Evolutionary conservation across 2,797 vertebrate genomes (phyloP).

Genomic region (Chelmon rostratus): DNA sequence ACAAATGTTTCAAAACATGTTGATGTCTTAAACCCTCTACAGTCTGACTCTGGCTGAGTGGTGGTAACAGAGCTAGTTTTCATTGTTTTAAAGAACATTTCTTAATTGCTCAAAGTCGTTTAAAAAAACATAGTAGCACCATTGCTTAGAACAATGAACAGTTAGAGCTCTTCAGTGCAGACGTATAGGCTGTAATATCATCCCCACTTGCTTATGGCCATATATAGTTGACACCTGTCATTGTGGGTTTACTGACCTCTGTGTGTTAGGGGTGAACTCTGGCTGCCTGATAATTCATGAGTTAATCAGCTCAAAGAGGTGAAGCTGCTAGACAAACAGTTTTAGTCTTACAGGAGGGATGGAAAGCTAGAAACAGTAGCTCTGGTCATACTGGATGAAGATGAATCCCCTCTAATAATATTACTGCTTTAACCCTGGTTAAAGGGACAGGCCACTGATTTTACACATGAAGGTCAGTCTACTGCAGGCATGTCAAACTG

Average conservation of each 20-base stretch:
- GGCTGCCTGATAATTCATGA: constrained; percentile 32
- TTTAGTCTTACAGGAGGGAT: neutral
- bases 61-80: neutral
- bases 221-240: constrained; percentile 42
- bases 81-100: neutral
- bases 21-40: neutral
- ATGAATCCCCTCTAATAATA: constrained; percentile 24
- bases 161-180: neutral
- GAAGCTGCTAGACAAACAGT: constrained; percentile 43
- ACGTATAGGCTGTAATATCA: neutral
- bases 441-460: neutral
- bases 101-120: neutral
- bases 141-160: neutral
- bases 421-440: constrained; percentile 9
- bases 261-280: constrained; percentile 35
- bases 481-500: neutral
- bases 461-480: no score
- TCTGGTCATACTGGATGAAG: constrained; percentile 17
- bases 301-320: constrained; percentile 35
- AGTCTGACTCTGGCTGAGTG: neutral
- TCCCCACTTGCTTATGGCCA: constrained; percentile 5
- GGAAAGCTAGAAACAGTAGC: constrained; percentile 28
- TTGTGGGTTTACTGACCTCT: constrained; percentile 39
- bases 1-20: constrained; percentile 16
- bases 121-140: neutral